Conservation (phyloP, 2,888 invertebrate genomes). For the Amiota mariae region DNA sequence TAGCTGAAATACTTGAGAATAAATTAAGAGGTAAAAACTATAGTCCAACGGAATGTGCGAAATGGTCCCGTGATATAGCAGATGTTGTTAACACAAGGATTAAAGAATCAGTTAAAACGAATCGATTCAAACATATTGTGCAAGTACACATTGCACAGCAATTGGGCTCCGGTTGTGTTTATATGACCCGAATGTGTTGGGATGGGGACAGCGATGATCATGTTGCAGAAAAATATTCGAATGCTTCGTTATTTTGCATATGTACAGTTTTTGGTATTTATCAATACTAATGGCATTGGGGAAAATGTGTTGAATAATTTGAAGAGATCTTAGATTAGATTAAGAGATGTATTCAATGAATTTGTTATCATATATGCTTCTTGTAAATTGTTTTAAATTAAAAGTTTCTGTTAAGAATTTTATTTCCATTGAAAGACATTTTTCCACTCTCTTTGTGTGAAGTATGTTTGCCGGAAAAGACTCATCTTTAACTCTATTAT, state of each 20-base stretch:
- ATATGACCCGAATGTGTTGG: constrained; percentile 92
- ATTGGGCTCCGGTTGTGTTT: constrained; percentile 91
- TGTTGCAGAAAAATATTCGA: constrained; percentile 86
- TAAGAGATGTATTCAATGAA: no score
- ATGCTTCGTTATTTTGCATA: constrained; percentile 88
- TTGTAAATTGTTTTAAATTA: no score
- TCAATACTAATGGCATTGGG: constrained; percentile 58
- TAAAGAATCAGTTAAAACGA: constrained; percentile 62
- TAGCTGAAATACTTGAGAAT: constrained; percentile 50
- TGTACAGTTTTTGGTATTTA: constrained; percentile 87
- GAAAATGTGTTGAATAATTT: no score
- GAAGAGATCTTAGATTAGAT: no score
- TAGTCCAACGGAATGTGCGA: constrained; percentile 59
- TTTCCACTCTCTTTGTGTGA: no score
- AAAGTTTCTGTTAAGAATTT: no score
- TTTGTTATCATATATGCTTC: no score
- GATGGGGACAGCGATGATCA: constrained; percentile 94
- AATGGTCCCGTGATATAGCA: constrained; percentile 69
- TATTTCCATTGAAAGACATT: no score
- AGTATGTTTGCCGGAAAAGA: no score
- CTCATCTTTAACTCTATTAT: no score
- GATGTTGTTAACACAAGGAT: constrained; percentile 68
- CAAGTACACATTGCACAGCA: constrained; percentile 91
- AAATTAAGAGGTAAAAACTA: constrained; percentile 69
- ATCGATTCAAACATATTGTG: constrained; percentile 89